Percentiles rank a stretch among this genome's conserved stretches.
These are phyloP conservation scores for Phlogophora meticulosa DNA, from an alignment of 2,888 invertebrate species.

Conservation along the genomic window DNA sequence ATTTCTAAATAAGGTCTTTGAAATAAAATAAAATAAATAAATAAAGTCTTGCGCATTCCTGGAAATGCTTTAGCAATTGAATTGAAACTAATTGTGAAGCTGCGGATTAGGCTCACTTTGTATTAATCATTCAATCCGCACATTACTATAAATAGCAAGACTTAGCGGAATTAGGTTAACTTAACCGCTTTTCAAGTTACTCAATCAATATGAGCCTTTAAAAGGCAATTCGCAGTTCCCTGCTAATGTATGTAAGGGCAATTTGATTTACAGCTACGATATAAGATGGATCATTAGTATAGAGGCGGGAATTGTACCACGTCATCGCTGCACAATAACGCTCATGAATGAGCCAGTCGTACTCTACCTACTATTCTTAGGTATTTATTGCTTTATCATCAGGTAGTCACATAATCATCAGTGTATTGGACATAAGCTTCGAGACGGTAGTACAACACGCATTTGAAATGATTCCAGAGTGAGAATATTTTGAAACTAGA, in stretches of 20 bases:
- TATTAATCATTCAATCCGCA: slow-evolving; percentile 23
- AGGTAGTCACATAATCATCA: slow-evolving; percentile 12
- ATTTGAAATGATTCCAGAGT: slow-evolving; percentile 51
- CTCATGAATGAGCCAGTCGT: slow-evolving; percentile 57
- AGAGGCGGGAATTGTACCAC: slow-evolving; percentile 71
- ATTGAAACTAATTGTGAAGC: not conserved
- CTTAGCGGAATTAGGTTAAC: slow-evolving; percentile 47
- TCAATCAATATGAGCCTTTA: slow-evolving; percentile 52
- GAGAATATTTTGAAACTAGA: slow-evolving; percentile 63
- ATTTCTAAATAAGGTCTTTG: not conserved
- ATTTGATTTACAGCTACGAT: slow-evolving; percentile 77
- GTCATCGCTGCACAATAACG: slow-evolving; percentile 73
- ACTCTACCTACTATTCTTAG: slow-evolving; percentile 10
- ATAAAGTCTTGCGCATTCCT: not conserved
- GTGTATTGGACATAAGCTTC: slow-evolving; percentile 4
- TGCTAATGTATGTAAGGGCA: slow-evolving; percentile 65
- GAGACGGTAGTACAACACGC: slow-evolving; percentile 35
- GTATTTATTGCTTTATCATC: slow-evolving; percentile 40
- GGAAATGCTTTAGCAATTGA: not conserved
- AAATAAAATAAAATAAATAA: not conserved
- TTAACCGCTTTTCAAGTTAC: slow-evolving; percentile 51
- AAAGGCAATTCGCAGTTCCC: slow-evolving; percentile 52
- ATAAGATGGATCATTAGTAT: slow-evolving; percentile 79
- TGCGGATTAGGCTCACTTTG: not conserved
- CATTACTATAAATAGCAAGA: slow-evolving; percentile 34